Evolutionary conservation across 2,888 invertebrate genomes (phyloP).

Genomic region (Pristionchus mayeri): DNA sequence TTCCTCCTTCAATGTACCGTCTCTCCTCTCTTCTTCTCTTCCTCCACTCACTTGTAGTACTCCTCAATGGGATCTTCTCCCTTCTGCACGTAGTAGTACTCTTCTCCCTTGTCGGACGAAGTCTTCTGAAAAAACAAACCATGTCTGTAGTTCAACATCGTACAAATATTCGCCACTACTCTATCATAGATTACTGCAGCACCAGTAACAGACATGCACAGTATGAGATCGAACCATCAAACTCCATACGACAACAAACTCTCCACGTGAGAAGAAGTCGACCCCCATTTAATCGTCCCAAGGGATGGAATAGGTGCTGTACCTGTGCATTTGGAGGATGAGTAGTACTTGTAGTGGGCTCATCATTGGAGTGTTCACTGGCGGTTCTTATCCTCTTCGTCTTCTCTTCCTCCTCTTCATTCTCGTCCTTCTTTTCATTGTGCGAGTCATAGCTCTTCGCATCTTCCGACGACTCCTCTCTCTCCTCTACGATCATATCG

Average conservation of each 20-base stretch:
- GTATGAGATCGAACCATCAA: conserved; percentile 13
- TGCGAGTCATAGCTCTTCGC: background rate
- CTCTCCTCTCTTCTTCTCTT: background rate
- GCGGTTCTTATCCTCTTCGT: background rate
- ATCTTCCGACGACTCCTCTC: background rate
- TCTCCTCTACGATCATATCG: conserved; percentile 40
- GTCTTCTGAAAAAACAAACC: conserved; percentile 27
- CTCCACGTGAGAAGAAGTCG: background rate
- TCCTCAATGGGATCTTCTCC: conserved; percentile 37
- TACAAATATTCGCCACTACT: background rate
- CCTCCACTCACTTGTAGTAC: conserved; percentile 39
- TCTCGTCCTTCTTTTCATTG: background rate
- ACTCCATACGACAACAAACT: background rate
- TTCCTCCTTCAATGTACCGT: conserved; percentile 38
- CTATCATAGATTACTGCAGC: background rate
- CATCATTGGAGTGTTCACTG: conserved; percentile 6
- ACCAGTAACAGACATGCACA: background rate
- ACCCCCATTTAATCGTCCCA: background rate
- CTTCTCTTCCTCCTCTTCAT: conserved; percentile 9
- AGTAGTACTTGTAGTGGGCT: background rate
- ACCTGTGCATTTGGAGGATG: background rate
- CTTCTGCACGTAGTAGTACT: conserved; percentile 16
- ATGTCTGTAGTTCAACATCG: background rate
- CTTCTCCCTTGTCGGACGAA: background rate
- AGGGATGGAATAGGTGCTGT: background rate